Evolutionary conservation across 2,888 invertebrate genomes (phyloP), one percentile per base, ranked within the genome.

Genomic region (Acanthosepion pharaonis): DNA sequence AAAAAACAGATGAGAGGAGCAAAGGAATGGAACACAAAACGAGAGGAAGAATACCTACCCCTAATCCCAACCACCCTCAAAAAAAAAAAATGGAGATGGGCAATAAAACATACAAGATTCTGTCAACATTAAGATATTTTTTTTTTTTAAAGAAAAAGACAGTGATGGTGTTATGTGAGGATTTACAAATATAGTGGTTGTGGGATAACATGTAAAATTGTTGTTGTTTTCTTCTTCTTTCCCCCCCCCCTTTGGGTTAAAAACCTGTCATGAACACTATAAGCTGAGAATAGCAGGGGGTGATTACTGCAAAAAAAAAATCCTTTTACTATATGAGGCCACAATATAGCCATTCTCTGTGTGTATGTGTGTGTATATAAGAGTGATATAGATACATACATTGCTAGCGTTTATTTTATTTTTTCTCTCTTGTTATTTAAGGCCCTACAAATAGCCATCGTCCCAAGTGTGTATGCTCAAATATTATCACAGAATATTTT

Each of bases 401-500:
- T 78, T 78, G 78, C 78, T 78, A 78, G 78, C 78, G n/a, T 78
- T 78, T 78, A n/a, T n/a, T n/a, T n/a, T n/a, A 78, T n/a, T 33
- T 78, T 78, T n/a, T 78, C 33, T 15, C n/a, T n/a, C 33, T 33
- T 11, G 5, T n/a, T 78, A 33, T n/a, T n/a, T n/a, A 78, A 78
- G 78, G 78, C 78, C n/a, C n/a, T 78, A 78, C n/a, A 78, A n/a
- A n/a, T 33, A 78, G 78, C 78, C 78, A n/a, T 78, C 78, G n/a
- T 78, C n/a, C 78, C 78, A 78, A 78, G 78, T 78, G 78, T 93
- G 33, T 93, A 94, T 64, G 59, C 94, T 48, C 64, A 94, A 94
- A 64, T 55, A 94, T 94, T 59, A 94, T 94, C 94, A 94, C 94
- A 94, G 94, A 94, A 94, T 94, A 64, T 94, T 94, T 64, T 48